Percentiles rank a stretch among this genome's conserved stretches.
These are phyloP conservation scores for Ditylenchus weischeri DNA, from an alignment of 2,888 invertebrate species.

Conservation along the genomic window DNA sequence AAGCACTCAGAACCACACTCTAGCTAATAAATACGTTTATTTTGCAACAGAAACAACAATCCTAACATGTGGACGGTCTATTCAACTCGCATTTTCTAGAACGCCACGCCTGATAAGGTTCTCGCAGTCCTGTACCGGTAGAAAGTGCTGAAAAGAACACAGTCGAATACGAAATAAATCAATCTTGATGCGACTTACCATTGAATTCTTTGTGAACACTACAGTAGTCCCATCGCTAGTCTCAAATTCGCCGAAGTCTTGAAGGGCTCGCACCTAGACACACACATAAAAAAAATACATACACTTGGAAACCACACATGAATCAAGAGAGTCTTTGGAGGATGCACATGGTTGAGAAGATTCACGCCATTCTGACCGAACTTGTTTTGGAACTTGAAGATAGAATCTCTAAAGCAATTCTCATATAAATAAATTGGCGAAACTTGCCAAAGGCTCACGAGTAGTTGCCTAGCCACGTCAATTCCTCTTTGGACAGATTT, in stretches of 20 bases:
- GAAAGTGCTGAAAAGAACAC: slow-evolving; percentile 41
- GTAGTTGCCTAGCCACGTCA: no score
- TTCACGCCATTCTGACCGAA: slow-evolving; percentile 74
- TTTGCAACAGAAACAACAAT: no score
- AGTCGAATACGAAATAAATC: no score
- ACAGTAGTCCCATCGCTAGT: slow-evolving; percentile 87
- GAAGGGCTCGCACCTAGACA: slow-evolving; percentile 68
- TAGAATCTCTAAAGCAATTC: slow-evolving; percentile 68
- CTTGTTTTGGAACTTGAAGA: slow-evolving; percentile 84
- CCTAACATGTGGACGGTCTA: no score
- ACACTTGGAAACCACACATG: slow-evolving; percentile 68
- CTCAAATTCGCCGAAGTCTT: slow-evolving; percentile 89
- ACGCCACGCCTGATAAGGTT: slow-evolving; percentile 52
- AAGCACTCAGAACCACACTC: no score
- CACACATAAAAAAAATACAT: background rate
- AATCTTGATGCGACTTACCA: slow-evolving; percentile 60
- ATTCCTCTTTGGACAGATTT: no score
- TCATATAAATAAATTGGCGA: no score
- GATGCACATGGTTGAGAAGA: slow-evolving; percentile 79
- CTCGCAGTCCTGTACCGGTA: slow-evolving; percentile 51
- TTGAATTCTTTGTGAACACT: slow-evolving; percentile 80
- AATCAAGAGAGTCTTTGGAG: slow-evolving; percentile 61
- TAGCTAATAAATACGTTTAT: no score
- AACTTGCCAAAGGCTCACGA: no score
- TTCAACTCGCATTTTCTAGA: slow-evolving; percentile 7